Base-by-base conservation (phyloP, 92 coral and sea anemone genomes). In the Zoanthus gigantus region DNA sequence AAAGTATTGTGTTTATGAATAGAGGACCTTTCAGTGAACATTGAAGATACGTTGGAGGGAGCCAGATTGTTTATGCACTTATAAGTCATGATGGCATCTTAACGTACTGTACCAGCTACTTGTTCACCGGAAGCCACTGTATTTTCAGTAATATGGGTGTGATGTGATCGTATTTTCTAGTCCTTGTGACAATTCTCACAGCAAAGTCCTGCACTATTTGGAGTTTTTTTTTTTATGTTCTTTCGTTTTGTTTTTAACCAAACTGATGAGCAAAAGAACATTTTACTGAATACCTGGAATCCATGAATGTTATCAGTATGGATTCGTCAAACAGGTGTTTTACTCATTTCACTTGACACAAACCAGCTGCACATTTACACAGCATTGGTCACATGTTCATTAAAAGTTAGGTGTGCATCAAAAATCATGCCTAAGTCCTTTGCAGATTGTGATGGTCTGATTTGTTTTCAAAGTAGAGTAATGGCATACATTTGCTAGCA, bases 141-240 rank as follows among this genome's bases (percentile, higher is more conserved):
- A 68, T 32, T 68, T 68, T 68, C 73, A n/a, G 73, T 68, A 68
- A 68, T 68, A 68, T 42, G 73, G 73, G 73, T 29, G 73, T 68
- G 73, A 68, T 68, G 73, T 68, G 73, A 68, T 68, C 31, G 73
- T 68, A 68, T 68, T 68, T 68, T 68, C 73, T 68, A 68, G 73
- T 68, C 30, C 73, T 42, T 68, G 73, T 68, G 73, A 68, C 73
- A 68, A 68, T 68, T 42, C 73, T 68, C 73, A 42, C 73, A 15
- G n/a, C 73, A 68, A 68, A 68, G 73, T 68, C 29, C 73, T 68
- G 73, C 73, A 68, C 73, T 68, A 68, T 68, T 68, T 68, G 73
- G 23, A 23, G 23, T 23, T 23, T 23, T 23, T 23, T 23, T 23
- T 23, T 23, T 23, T 23, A 23, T 23, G 73, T 29, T 68, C n/a